Base-by-base conservation (phyloP, 2,113 vertebrate species). In the Neogale vison region DNA sequence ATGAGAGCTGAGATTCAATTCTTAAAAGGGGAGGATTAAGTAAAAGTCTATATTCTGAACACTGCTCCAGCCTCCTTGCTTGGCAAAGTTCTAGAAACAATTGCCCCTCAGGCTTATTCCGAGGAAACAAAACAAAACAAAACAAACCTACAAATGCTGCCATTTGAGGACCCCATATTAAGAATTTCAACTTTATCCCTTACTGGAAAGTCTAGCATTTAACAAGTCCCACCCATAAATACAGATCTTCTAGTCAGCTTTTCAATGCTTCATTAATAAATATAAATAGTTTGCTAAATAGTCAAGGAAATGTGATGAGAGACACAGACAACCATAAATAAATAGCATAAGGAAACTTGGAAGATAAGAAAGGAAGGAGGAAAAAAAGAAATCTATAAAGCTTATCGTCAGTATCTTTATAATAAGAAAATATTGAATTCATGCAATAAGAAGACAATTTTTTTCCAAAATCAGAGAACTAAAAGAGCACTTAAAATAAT, bases 401-500 rank as follows among this genome's bases (percentile, higher is more conserved):
- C 29, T 24, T 59, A 65, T 52, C 14, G 52, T 72, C 18, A 81
- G 42, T 72, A 52, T 36, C 36, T 67, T 63, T 88, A 83, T 72
- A 47, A 87, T 74, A 69, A 69, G 59, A 84, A 79, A 90, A 89
- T 6, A 63, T 77, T 95, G 59, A 0, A 91, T n/a, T 34, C 69
- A 67, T 84, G 20, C 7, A 84, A 47, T 67, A 23, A 55, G 42
- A 82, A 91, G 2, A 47, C 23, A 71, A 42, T 65, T 20, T 88
- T 8, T 77, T 26, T 92, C 3, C 21, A 52, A 85, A 47, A 29
- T 47, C 52, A 50, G n/a, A 74, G 45, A 81, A 57, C 21, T 45
- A 67, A 96, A 94, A 72, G 8, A 74, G 17, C 47, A 57, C 85
- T 94, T 65, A 79, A 92, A 93, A 83, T 67, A 34, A 72, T 67